Base-by-base conservation (phyloP, 2,888 invertebrate species). In the Diadegma fenestrale region DNA sequence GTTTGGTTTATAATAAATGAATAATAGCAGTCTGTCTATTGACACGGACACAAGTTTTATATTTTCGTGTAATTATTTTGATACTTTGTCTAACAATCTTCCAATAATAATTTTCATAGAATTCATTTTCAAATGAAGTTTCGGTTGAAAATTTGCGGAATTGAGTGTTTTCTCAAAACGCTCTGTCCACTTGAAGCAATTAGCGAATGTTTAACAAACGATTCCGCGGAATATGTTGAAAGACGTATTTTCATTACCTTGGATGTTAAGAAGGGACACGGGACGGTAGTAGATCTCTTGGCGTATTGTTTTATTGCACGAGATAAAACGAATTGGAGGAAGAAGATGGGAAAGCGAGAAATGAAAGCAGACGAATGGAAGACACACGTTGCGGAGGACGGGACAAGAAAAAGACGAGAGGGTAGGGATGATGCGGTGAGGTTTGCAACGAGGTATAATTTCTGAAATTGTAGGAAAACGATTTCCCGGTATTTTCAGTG, bases 401-500 rank as follows among this genome's bases (percentile, higher is more conserved):
- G 19, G 58, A 26, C 3, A 7, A 19, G 1, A 19, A 73, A 51
- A 51, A n/a, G 14, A 30, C 10, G 6, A 37, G 72, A 43, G 43
- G 12, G 71, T 75, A 5, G 26, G 26, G 78, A 30, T 68, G n/a
- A n/a, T n/a, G n/a, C n/a, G 64, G 14, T 71, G 58, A 26, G 58
- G 26, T 51, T 41, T 41, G 76, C 79, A 75, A 75, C 75, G 78
- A 69, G 77, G 85, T 85, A 87, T 87, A 88, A 85, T 80, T 85
- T 85, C 85, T 85, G 80, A 86, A 88, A 87, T 85, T 85, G 85
- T 82, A 82, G 83, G 77, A 86, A 88, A 90, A 87, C 86, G 85
- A 88, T 89, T 88, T 73, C 77, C 80, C 79, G 82, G 86, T 87
- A 88, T 90, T 89, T 89, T 87, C 85, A 82, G 85, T 79, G 82